These are phyloP conservation scores for Fissipunctia ypsillon DNA, from an alignment of 2,888 invertebrate species.

Conservation along the genomic window DNA sequence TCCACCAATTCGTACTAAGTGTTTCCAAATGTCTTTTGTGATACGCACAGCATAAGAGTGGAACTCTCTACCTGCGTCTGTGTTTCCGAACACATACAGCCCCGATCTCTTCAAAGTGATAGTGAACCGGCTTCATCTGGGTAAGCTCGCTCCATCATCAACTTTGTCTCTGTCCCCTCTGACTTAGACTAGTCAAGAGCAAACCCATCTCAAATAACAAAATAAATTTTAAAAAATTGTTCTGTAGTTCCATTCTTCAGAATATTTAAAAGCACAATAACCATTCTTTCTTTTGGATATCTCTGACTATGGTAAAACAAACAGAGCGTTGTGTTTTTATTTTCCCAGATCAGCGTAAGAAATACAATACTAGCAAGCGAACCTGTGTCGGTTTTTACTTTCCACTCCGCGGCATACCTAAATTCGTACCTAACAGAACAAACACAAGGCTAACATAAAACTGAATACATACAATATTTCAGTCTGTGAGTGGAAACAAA, in stretches of 20 bases:
- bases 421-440: conserved; percentile 28
- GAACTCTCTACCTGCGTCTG: no score
- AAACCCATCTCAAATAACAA: no score
- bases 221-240: no score
- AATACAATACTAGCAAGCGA: conserved; percentile 25
- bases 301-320: conserved; percentile 1
- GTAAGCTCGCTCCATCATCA: no score
- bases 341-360: conserved; percentile 19
- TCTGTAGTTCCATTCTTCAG: not conserved
- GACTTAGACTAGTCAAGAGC: no score
- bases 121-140: no score
- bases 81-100: no score
- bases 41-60: no score
- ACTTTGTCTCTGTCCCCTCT: no score
- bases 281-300: not conserved
- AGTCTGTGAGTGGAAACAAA: conserved; percentile 54
- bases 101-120: no score
- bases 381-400: conserved; percentile 35
- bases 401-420: conserved; percentile 33
- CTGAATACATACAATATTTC: conserved; percentile 60
- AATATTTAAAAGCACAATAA: not conserved
- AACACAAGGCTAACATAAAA: conserved; percentile 50
- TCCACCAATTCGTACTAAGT: no score
- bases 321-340: conserved; percentile 8
- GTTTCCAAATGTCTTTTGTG: no score